Base-by-base conservation (phyloP, 2,797 vertebrate genomes). In the Pelochelys cantorii region DNA sequence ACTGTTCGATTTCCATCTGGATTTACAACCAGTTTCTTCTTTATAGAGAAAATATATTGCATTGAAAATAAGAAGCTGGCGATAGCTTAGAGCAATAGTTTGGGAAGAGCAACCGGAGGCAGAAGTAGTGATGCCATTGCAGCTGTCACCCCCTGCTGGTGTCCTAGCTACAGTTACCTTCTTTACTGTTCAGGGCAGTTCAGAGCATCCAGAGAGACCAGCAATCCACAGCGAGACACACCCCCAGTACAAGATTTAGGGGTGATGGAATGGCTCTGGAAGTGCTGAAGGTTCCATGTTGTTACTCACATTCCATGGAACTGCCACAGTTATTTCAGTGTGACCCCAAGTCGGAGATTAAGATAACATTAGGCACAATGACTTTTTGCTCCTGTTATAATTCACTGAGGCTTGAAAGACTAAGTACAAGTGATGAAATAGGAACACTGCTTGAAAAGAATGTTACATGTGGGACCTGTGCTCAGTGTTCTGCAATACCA, bases 1-100 rank as follows among this genome's bases (percentile, higher is more conserved):
- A 95, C 59, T n/a, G 55, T 94, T 93, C 90, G 15, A 14, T 92
- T 95, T 96, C 90, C 94, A 92, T 95, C 96, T 96, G 95, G 94
- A 90, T 95, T 97, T 95, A 96, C 94, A 93, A 93, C 91, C 94
- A 94, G 84, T 54, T 83, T 68, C 83, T 94, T 84, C 94, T 95
- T 97, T 88, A 90, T 56, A 87, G 84, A 79, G 79, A 78, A 95
- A 93, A 95, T 57, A 92, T 92, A 87, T 87, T 89, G 31, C 78
- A 48, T 4, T 79, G 48, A 88, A 78, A 93, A 57, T 1, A 2
- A 86, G 93, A 79, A 48, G 27, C 20, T 0, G 0, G n/a, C 78
- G 17, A 86, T 55, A 5, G 88, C 90, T 87, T 15, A 7, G 82
- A 92, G 93, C 85, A 25, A 88, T 31, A n/a, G 48, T 42, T 65